Conservation (phyloP, 2,113 vertebrate genomes). For the Phylloscopus trochilus region DNA sequence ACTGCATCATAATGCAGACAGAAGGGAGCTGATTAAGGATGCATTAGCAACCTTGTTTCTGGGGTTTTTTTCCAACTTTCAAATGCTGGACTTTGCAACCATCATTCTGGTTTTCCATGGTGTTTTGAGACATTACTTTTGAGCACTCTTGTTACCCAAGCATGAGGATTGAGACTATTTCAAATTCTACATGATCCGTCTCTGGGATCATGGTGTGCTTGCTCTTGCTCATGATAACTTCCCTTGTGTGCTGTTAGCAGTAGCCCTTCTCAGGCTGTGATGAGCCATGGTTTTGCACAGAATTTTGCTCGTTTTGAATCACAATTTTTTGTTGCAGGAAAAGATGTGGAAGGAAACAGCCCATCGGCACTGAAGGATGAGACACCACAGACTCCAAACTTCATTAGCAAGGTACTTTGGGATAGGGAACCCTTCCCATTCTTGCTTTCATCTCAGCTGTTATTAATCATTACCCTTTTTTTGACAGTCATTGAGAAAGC, state of each 20-base stretch:
- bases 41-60: neutral
- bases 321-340: slow-evolving; percentile 75
- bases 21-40: neutral
- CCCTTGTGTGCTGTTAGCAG: neutral
- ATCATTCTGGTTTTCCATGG: neutral
- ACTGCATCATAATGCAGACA: neutral
- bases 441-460: neutral
- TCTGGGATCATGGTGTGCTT: neutral
- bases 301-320: neutral
- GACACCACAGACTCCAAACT: slow-evolving; percentile 84
- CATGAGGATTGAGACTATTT: neutral
- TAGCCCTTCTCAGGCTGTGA: neutral
- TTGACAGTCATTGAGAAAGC: neutral
- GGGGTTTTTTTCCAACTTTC: neutral
- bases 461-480: neutral
- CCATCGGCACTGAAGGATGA: slow-evolving; percentile 78
- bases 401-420: slow-evolving; percentile 80
- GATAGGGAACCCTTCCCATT: neutral
- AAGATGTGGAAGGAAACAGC: slow-evolving; percentile 83
- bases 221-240: neutral
- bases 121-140: neutral
- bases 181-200: neutral
- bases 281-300: neutral
- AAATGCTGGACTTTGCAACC: neutral
- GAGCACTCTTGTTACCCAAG: neutral